Conservation (phyloP, 2,888 invertebrate genomes). For the Malthinus seriepunctatus region DNA sequence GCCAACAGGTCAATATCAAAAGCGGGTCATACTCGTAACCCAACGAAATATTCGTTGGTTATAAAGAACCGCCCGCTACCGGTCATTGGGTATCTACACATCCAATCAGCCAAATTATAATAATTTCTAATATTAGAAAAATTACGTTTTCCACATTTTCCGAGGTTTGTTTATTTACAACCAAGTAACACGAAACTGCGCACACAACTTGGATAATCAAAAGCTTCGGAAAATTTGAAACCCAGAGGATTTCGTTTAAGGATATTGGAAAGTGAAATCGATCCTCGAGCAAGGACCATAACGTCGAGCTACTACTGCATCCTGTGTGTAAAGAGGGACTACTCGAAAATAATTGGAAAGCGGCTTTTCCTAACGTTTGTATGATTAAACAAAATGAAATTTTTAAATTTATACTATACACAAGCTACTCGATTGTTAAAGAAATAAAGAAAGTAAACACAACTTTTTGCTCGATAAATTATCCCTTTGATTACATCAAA, state of each 20-base stretch:
- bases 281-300: slow-evolving; percentile 23
- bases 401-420: background rate
- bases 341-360: slow-evolving; percentile 26
- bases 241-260: slow-evolving; percentile 21
- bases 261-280: slow-evolving; percentile 30
- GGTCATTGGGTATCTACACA: slow-evolving; percentile 44
- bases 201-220: slow-evolving; percentile 14
- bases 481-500: too few species aligned
- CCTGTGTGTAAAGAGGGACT: slow-evolving; percentile 16
- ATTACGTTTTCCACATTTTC: background rate
- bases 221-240: slow-evolving; percentile 20
- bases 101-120: slow-evolving; percentile 42
- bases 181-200: slow-evolving; percentile 8
- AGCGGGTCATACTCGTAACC: slow-evolving; percentile 41
- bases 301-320: slow-evolving; percentile 19
- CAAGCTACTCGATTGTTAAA: too few species aligned
- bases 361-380: slow-evolving; percentile 18
- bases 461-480: background rate
- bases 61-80: slow-evolving; percentile 44
- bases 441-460: slow-evolving; percentile 1
- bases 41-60: slow-evolving; percentile 39
- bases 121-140: slow-evolving; percentile 26
- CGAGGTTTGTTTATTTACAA: background rate
- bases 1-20: slow-evolving; percentile 47
- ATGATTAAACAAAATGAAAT: slow-evolving; percentile 7